A percentile compares a stretch with the other conserved stretches of the same genome.
Evolutionary conservation across 1,140 invertebrate species (phyloP).

Genomic region (Dreissena rostriformis): DNA sequence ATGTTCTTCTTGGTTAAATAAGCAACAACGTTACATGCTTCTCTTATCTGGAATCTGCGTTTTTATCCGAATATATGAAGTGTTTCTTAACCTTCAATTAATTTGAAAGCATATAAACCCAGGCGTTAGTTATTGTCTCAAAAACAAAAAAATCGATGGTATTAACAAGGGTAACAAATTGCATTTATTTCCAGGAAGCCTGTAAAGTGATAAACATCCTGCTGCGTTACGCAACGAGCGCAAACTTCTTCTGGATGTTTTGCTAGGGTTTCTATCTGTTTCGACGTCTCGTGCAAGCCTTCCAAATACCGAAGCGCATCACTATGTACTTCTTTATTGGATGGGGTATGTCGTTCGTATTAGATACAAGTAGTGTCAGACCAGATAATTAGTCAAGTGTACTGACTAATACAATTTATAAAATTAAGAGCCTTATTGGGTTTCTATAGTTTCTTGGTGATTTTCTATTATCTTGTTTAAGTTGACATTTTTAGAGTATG

Average conservation of each 20-base stretch:
- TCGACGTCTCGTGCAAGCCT: conserved; percentile 83
- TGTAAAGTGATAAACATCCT: conserved; percentile 77
- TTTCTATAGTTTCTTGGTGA: too few species aligned
- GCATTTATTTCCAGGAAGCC: conserved; percentile 56
- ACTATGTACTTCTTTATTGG: conserved; percentile 82
- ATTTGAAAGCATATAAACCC: too few species aligned
- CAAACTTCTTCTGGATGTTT: conserved; percentile 82
- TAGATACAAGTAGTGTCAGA: not conserved
- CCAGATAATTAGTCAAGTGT: not conserved
- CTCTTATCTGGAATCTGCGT: too few species aligned
- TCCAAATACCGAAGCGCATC: conserved; percentile 82
- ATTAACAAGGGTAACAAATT: too few species aligned
- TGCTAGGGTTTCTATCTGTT: conserved; percentile 84
- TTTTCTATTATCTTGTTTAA: too few species aligned
- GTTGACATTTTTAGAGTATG: not conserved
- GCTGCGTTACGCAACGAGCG: conserved; percentile 69
- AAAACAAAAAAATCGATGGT: too few species aligned
- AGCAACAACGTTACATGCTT: too few species aligned
- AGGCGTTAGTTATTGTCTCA: too few species aligned
- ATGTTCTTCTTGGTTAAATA: too few species aligned
- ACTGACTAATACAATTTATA: not conserved
- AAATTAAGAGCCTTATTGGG: too few species aligned
- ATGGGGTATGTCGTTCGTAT: conserved; percentile 81
- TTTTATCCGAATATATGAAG: too few species aligned
- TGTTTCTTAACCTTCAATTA: too few species aligned